These are phyloP conservation scores for Lagopus muta DNA, from an alignment of 2,113 vertebrate species.

Conservation along the genomic window DNA sequence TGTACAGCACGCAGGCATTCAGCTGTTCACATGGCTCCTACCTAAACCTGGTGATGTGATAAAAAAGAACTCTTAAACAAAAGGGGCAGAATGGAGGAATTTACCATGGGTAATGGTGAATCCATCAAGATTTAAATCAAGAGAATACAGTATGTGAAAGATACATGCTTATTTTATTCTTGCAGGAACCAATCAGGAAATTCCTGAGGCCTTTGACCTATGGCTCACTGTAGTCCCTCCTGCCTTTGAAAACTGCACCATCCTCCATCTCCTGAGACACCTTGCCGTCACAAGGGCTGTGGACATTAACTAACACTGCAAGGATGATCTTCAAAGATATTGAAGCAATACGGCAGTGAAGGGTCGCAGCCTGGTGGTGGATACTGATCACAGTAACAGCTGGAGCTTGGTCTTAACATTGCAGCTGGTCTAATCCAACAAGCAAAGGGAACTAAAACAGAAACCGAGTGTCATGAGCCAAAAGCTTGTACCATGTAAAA, in stretches of 20 bases:
- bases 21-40: neutral
- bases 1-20: neutral
- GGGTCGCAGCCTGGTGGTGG: neutral
- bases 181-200: neutral
- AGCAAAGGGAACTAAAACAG: neutral
- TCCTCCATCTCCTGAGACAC: neutral
- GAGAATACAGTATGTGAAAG: neutral
- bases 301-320: neutral
- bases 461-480: neutral
- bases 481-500: neutral
- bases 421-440: neutral
- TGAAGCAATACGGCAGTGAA: neutral
- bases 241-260: neutral
- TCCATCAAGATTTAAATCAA: neutral
- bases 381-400: neutral
- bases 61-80: neutral
- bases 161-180: rapidly evolving
- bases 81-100: neutral
- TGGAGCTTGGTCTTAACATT: neutral
- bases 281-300: neutral
- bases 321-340: neutral
- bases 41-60: neutral
- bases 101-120: neutral
- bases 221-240: neutral
- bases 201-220: neutral